Conservation (phyloP, 2,888 invertebrate genomes). For the Limnephilus rhombicus region DNA sequence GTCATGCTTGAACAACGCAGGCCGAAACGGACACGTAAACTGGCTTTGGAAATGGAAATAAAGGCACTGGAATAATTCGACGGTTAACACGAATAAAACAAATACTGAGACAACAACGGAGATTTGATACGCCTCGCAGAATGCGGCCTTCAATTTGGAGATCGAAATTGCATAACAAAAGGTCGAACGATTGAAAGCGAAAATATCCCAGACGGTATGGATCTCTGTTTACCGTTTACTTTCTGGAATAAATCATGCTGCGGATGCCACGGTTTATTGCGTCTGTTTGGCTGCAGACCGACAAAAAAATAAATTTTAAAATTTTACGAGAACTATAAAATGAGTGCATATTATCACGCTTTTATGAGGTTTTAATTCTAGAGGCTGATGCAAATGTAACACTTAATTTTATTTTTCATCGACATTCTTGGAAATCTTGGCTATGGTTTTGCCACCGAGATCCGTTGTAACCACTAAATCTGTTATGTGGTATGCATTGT, state of each 20-base stretch:
- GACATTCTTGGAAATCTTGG: too few species aligned
- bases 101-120: constrained; percentile 13
- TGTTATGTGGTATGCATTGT: neutral
- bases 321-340: neutral
- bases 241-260: constrained; percentile 27
- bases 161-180: constrained; percentile 46
- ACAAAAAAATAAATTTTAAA: neutral
- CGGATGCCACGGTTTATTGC: constrained; percentile 22
- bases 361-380: neutral
- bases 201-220: constrained; percentile 12
- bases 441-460: neutral
- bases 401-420: neutral
- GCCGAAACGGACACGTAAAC: neutral
- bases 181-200: constrained; percentile 45
- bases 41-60: constrained; percentile 22
- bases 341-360: neutral
- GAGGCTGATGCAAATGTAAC: neutral
- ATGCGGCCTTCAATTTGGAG: constrained; percentile 43
- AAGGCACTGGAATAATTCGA: constrained; percentile 8
- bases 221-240: constrained; percentile 17
- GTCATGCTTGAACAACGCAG: neutral
- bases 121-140: constrained; percentile 29
- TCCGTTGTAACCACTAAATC: neutral
- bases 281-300: constrained; percentile 8
- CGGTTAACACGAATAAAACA: constrained; percentile 19